phyloP scores from a whole-genome alignment of 2,797 vertebrate species.

The Atherinosoma microstoma region DNA sequence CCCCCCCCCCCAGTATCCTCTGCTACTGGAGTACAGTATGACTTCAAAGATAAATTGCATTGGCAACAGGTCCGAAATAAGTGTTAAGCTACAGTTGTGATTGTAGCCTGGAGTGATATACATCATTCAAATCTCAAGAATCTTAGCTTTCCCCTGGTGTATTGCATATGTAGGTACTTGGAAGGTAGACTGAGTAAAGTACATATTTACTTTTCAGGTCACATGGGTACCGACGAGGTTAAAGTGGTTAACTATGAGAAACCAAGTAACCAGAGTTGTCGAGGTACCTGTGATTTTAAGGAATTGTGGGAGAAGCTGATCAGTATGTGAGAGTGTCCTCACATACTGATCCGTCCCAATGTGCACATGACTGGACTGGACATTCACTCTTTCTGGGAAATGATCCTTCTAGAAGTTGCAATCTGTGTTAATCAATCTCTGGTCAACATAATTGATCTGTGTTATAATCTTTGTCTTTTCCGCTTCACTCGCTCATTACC shows the following conservation, averaged over 20 bases:
- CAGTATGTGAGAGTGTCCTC: not conserved
- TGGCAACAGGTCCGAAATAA: no score
- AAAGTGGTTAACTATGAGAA: constrained; percentile 4
- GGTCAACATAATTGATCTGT: not conserved
- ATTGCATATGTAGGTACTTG: no score
- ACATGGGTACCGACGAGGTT: not conserved
- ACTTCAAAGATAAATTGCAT: no score
- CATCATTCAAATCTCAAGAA: no score
- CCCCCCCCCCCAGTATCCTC: no score
- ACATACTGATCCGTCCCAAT: not conserved
- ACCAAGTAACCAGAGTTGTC: not conserved
- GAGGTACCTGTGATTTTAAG: not conserved
- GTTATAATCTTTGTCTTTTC: not conserved
- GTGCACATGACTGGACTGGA: not conserved
- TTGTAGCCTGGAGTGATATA: no score
- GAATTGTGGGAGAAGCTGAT: not conserved
- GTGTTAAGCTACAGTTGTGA: no score
- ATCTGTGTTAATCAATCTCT: no score
- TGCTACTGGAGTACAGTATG: no score
- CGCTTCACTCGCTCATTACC: not conserved
- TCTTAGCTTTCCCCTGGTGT: no score
- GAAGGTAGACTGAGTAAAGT: no score
- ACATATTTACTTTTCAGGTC: not conserved
- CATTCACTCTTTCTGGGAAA: not conserved
- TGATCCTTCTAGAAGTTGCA: no score